Evolutionary conservation across 2,797 vertebrate species (phyloP).

Genomic region (Microctenopoma steveboyesi): DNA sequence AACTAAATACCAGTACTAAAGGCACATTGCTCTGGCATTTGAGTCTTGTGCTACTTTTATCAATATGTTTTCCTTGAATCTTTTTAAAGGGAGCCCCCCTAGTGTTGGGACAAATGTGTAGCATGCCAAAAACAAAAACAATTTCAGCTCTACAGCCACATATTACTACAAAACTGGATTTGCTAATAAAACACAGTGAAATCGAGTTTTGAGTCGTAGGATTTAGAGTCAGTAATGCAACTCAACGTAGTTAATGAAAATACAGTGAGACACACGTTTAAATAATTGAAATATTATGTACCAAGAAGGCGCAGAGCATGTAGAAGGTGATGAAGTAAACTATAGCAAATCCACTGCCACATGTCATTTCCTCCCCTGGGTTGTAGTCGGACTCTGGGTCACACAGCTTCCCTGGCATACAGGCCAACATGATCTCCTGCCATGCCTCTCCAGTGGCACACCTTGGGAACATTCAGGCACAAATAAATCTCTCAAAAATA

Average conservation of each 20-base stretch:
- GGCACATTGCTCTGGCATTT: not conserved
- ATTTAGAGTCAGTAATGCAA: not conserved
- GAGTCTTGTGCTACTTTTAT: not conserved
- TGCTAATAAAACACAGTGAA: no score
- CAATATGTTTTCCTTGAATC: not conserved
- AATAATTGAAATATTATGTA: slow-evolving; percentile 63
- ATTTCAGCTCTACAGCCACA: not conserved
- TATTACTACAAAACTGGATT: no score
- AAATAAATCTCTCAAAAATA: slow-evolving; percentile 10
- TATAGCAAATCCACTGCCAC: slow-evolving; percentile 97
- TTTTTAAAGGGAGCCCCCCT: not conserved
- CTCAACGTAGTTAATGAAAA: not conserved
- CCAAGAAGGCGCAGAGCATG: slow-evolving; percentile 99
- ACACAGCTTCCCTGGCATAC: slow-evolving; percentile 93
- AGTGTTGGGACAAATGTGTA: not conserved
- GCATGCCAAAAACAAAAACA: no score
- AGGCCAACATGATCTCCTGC: slow-evolving; percentile 99
- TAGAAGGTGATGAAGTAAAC: slow-evolving; percentile 99
- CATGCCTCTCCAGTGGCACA: slow-evolving; percentile 98
- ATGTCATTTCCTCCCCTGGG: slow-evolving; percentile 93
- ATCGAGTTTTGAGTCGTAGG: no score
- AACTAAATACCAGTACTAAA: not conserved
- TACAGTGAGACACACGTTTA: not conserved
- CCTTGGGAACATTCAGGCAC: slow-evolving; percentile 69
- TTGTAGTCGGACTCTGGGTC: slow-evolving; percentile 94